These are phyloP conservation scores for Passer domesticus DNA, from an alignment of 2,113 vertebrate genomes.

Conservation along the genomic window DNA sequence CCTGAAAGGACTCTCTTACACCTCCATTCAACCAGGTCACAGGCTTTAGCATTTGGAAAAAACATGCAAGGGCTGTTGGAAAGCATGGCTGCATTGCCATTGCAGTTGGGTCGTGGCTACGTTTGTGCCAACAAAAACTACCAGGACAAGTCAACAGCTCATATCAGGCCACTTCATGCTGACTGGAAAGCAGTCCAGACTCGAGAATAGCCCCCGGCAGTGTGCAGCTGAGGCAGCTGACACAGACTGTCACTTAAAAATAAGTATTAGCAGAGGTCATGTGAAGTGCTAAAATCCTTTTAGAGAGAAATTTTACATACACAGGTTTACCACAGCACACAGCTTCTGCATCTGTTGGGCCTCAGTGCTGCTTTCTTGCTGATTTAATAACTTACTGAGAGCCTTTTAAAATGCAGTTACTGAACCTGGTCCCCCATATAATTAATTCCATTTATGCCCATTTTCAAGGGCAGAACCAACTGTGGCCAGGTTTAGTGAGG, in stretches of 20 bases:
- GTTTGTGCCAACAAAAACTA: conserved; percentile 19
- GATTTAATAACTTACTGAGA: conserved; percentile 6
- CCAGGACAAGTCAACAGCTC: background rate
- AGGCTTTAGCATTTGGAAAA: background rate
- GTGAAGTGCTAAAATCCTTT: background rate
- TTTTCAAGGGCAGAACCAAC: background rate
- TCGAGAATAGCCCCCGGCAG: background rate
- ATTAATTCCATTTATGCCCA: background rate
- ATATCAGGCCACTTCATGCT: background rate
- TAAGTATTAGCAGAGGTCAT: conserved; percentile 14
- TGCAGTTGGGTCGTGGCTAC: background rate
- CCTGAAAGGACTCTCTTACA: background rate
- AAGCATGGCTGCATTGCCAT: background rate
- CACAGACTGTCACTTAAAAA: background rate
- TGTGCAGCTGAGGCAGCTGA: background rate
- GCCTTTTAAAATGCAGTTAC: background rate
- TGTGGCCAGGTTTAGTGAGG: background rate
- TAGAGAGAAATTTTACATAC: background rate
- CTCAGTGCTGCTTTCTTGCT: background rate
- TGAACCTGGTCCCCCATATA: background rate
- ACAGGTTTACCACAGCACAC: background rate
- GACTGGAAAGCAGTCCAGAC: background rate
- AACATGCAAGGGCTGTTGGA: background rate
- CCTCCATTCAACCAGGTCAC: background rate
- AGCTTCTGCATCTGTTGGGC: background rate